Base-by-base conservation (phyloP, 2,113 vertebrate species). In the Chionomys nivalis region DNA sequence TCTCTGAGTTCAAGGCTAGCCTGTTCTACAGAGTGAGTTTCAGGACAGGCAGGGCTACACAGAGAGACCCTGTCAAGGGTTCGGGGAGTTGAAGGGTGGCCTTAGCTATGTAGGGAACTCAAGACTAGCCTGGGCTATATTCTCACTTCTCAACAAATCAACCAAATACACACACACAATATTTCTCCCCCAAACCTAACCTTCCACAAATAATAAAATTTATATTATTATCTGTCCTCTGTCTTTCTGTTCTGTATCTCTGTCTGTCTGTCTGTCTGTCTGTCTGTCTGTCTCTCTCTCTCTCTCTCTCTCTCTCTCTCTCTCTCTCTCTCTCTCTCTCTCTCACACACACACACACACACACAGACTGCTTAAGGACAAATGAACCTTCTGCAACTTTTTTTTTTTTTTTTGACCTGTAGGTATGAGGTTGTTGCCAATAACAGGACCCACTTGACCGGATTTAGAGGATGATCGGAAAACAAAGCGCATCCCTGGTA, bases 331-430 rank as follows among this genome's bases (percentile, higher is more conserved):
- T 44, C 49, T 52, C 11, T 49, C 49, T 49, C 52, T 52, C 49
- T 52, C 49, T 13, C 49, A 11, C 65, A 21, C 78, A n/a, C 21
- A 13, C 63, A 65, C 65, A 23, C 78, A n/a, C 5, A 7, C 52
- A 58, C 49, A n/a, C 52, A 14, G 52, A 21, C 61, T 47, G 10
- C 1, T 31, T 76, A 75, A 52, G 28, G 47, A 42, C 9, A 0
- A 33, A 36, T 44, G 47, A 19, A 36, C 65, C 89, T 92, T 78
- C 49, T 44, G 61, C 65, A 79, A 23, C 49, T 79, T 75, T 86
- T 61, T 79, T n/a, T 72, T 75, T 86, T 78, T n/a, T 73, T 75
- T 86, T n/a, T 76, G 44, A 42, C 52, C 82, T 95, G 78, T 83
- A 49, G 49, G 49, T 36, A 68, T 36, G 44, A 44, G 17, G 63